A percentile compares a stretch with the other conserved stretches of the same genome.
Conservation (phyloP, 2,797 vertebrate genomes). For the Argyrosomus regius region DNA sequence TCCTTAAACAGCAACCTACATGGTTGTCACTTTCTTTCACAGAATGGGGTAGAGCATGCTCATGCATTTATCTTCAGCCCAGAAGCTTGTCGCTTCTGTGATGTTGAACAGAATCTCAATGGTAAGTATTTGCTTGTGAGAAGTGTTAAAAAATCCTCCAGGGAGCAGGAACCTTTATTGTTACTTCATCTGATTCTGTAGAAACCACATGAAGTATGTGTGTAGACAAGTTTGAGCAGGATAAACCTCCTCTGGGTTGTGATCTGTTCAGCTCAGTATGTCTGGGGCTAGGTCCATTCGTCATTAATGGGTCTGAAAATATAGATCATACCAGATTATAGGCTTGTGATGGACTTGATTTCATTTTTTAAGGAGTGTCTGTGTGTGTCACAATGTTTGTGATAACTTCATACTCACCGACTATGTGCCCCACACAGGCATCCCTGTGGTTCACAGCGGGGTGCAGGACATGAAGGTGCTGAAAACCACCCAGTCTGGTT, state of each 20-base stretch:
- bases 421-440: constrained; percentile 74
- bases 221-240: too few species aligned
- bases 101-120: constrained; percentile 89
- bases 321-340: too few species aligned
- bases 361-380: background rate
- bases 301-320: background rate
- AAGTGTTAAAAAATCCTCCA: background rate
- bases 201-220: background rate
- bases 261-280: background rate
- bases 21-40: constrained; percentile 22
- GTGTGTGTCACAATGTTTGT: background rate
- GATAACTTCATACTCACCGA: constrained; percentile 10
- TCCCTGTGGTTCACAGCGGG: constrained; percentile 90
- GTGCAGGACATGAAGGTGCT: constrained; percentile 93
- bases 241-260: too few species aligned
- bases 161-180: background rate
- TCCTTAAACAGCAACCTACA: background rate
- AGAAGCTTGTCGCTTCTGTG: constrained; percentile 91
- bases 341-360: background rate
- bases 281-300: too few species aligned
- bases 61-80: constrained; percentile 93
- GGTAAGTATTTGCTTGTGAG: constrained; percentile 81
- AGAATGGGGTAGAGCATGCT: constrained; percentile 90
- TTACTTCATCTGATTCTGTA: background rate
- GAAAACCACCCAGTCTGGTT: constrained; percentile 97